phyloP scores from a whole-genome alignment of 2,888 invertebrate species.

The Rotaria socialis region DNA sequence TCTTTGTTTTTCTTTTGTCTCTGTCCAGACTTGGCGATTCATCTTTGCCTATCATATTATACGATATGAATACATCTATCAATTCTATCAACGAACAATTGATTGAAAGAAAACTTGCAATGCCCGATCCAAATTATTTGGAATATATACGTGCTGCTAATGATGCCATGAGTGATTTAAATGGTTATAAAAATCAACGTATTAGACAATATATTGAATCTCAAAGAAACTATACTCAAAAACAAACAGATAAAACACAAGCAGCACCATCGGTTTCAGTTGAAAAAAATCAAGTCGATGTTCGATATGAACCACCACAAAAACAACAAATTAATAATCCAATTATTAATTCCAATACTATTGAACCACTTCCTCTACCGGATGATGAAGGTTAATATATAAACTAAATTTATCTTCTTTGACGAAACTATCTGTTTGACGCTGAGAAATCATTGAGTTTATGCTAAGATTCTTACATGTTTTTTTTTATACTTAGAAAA shows the following conservation, averaged over 20 bases:
- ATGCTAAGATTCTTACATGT: too few species aligned
- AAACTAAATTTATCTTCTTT: not conserved
- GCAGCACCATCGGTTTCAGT: not conserved
- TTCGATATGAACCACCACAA: constrained; percentile 14
- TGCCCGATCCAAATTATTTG: not conserved
- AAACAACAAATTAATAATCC: not conserved
- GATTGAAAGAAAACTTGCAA: not conserved
- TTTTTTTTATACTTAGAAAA: not conserved
- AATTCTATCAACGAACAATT: constrained; percentile 14
- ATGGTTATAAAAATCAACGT: constrained; percentile 14
- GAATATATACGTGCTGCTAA: constrained; percentile 14
- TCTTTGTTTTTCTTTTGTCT: not conserved
- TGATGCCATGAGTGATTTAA: constrained; percentile 6
- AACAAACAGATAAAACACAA: not conserved
- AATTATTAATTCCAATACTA: not conserved
- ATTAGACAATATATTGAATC: constrained; percentile 31
- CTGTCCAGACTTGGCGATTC: not conserved
- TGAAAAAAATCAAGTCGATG: not conserved
- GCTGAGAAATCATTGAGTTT: too few species aligned
- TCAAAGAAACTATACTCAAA: not conserved
- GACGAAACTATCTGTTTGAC: too few species aligned
- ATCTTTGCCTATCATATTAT: not conserved
- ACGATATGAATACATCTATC: not conserved
- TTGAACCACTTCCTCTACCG: not conserved
- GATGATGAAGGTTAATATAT: not conserved